phyloP scores from a whole-genome alignment of 2,113 vertebrate genomes.

The Garra rufa region DNA sequence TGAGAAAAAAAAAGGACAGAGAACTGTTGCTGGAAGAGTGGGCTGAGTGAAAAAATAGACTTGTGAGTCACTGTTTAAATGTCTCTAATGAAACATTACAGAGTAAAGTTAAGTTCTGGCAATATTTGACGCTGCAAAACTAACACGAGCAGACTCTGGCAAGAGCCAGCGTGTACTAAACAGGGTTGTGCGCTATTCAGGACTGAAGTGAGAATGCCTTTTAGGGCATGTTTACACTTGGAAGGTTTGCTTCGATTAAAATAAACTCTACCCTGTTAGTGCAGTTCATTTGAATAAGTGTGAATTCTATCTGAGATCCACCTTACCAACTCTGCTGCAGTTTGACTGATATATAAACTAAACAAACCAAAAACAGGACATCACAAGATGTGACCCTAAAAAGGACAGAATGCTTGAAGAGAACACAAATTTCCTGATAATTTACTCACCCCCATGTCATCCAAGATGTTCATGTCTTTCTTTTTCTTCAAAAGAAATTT shows the following conservation, averaged over 20 bases:
- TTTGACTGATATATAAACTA: not conserved
- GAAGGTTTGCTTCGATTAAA: not conserved
- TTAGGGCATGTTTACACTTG: not conserved
- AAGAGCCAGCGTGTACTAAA: not conserved
- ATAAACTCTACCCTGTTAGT: not conserved
- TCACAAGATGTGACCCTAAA: not conserved
- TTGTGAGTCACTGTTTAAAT: conserved; percentile 26
- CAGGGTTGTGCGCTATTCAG: not conserved
- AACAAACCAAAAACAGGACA: not conserved
- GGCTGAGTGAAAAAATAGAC: conserved; percentile 33
- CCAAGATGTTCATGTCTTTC: too few species aligned
- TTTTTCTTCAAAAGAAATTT: too few species aligned
- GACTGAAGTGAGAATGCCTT: not conserved
- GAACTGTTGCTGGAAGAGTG: conserved; percentile 22
- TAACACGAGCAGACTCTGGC: not conserved
- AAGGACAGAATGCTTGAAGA: not conserved
- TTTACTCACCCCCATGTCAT: too few species aligned
- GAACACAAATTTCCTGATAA: too few species aligned
- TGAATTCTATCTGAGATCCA: not conserved
- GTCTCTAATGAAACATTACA: conserved; percentile 13
- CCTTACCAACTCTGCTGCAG: not conserved
- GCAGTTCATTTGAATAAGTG: not conserved
- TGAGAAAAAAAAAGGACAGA: not conserved
- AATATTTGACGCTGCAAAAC: conserved; percentile 21
- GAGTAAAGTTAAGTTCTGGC: not conserved